Evolutionary conservation across 2,888 invertebrate genomes (phyloP), one percentile per base, ranked within the genome.

Genomic region (Perizoma affinitatum): DNA sequence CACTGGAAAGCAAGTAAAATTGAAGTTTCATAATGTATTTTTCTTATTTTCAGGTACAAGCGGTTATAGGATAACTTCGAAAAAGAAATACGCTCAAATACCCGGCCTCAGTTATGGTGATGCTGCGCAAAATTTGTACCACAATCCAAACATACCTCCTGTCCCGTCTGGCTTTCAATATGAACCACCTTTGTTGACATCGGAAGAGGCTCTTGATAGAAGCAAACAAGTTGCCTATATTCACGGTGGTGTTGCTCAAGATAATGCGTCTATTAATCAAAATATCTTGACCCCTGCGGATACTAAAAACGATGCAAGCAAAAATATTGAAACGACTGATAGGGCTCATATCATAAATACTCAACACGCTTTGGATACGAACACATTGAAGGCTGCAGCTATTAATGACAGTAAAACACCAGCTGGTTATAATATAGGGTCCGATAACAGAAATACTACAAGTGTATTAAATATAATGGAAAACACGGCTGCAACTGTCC

Each of bases 61-160:
- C 69, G 94, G 91, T 44, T 97, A 95, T 82, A 92, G 96, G 41
- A 93, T 96, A 57, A 90, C 95, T 0, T 94, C 94, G 5, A 93
- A 94, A 71, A 95, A 95, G 79, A 95, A 96, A 74, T 97, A 97
- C 82, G 97, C 96, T 0, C 96, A 95, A 73, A 95, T 96, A 72
- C 97, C 97, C 0, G 96, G 96, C 0, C 79, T 96, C 5, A 85
- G 95, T 34, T 84, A 96, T 6, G 82, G 84, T 4, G 85, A 85
- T 5, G 66, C 53, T 47, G 41, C 75, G 4, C 68, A 74, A 61
- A 61, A 69, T 61, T 61, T 73, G 33, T 49, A 56, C 35, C 40
- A 57, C 5, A 46, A 44, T n/a, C 47, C 53, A 35, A 59, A 51
- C 46, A 42, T 55, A 34, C 55, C 60, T 38, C 41, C 50, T n/a